Evolutionary conservation across 2,113 vertebrate genomes (phyloP).

Genomic region (Lipophrys pholis): DNA sequence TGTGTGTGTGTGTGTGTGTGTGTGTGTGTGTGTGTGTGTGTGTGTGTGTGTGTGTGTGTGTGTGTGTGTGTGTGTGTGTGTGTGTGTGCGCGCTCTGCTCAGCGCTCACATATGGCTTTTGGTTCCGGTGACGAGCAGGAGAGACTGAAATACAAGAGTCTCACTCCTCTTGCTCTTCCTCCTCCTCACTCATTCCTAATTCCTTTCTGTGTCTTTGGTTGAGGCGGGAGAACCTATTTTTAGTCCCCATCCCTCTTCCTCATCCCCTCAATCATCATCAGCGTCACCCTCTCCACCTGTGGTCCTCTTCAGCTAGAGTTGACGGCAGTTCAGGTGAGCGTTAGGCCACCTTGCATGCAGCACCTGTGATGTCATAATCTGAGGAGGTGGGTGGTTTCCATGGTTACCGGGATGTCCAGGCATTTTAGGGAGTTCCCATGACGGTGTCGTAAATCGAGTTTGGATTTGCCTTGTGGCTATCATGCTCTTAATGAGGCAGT

Average conservation of each 20-base stretch:
- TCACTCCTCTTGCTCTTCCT: constrained; percentile 33
- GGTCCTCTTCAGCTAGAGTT: constrained; percentile 39
- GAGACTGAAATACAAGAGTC: constrained; percentile 26
- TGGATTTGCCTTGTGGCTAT: constrained; percentile 23
- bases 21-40: constrained; percentile 14
- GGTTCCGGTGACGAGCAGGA: constrained; percentile 48
- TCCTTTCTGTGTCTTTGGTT: not conserved
- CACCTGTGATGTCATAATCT: constrained; percentile 67
- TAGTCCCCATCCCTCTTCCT: constrained; percentile 39
- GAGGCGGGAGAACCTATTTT: constrained; percentile 58
- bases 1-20: not conserved
- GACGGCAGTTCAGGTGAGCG: constrained; percentile 28
- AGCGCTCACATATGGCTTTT: constrained; percentile 68
- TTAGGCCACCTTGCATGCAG: constrained; percentile 31
- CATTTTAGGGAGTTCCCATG: constrained; percentile 59
- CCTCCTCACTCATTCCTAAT: constrained; percentile 26
- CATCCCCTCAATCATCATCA: constrained; percentile 28
- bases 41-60: constrained; percentile 11
- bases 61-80: constrained; percentile 9
- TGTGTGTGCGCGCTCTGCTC: constrained; percentile 16
- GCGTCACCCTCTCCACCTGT: constrained; percentile 31
- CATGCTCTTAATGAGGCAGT: not conserved
- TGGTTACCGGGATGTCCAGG: constrained; percentile 72
- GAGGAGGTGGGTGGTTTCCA: constrained; percentile 72
- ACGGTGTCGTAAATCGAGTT: constrained; percentile 36